Evolutionary conservation across 2,113 vertebrate species (phyloP), one percentile per base, ranked within the genome.

Genomic region (Tamias sibiricus): DNA sequence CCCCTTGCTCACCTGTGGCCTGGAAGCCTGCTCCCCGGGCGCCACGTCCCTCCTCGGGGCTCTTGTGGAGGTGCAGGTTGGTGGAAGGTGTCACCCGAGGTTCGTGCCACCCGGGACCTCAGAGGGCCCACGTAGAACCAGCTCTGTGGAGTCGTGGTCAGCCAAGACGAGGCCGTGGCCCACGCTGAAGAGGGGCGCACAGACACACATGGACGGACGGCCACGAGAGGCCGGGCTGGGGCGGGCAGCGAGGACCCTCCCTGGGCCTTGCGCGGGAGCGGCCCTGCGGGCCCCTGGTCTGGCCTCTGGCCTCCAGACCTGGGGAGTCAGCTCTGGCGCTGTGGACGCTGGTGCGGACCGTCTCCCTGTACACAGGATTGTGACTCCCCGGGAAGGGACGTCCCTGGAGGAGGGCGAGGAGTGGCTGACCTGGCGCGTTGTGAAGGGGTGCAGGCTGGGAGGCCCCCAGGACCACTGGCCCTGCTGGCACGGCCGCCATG

Each of bases 261-360:
- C 76, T 35, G 8, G 7, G 1, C 57, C 66, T 13, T 22, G 6
- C 0, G 49, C 14, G 28, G 44, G 62, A 35, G 26, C 0, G 26
- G 62, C 22, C 72, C 81, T 59, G 57, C 8, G n/a, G 2, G 32
- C 4, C 6, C 32, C 13, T 59, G 8, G 26, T 13, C 9, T 47
- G 47, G 6, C 26, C 30, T 35, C 66, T 0, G 9, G 19, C 30
- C 32, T 26, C 72, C 5, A 9, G 57, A 11, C 20, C 4, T 37
- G 26, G 42, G 22, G 52, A 13, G 6, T 37, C 49, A 6, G 26
- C 11, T 7, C 14, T 17, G 79, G 47, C 17, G 8, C 59, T 71
- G 19, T 0, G 42, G 14, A 42, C 19, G 1, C 8, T 37, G 40
- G 13, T 22, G 20, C 92, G 7, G 3, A n/a, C 24, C 1, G 9